phyloP scores from a whole-genome alignment of 1,140 invertebrate genomes.

The Nebria ingens region DNA sequence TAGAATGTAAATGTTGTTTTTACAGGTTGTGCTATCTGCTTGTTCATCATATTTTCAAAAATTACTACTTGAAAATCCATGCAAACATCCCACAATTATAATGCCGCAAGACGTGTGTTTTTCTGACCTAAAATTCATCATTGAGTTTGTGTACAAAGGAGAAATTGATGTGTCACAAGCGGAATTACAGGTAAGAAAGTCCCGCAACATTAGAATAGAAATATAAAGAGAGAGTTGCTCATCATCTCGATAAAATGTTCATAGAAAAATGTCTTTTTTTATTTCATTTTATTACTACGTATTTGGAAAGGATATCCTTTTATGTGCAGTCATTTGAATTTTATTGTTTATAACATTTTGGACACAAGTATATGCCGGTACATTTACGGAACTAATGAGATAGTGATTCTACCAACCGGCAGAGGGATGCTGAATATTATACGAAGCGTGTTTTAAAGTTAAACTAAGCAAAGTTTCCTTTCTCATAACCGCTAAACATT shows the following conservation, averaged over 20 bases:
- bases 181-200: slow-evolving; percentile 52
- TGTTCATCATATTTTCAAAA: slow-evolving; percentile 65
- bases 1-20: slow-evolving; percentile 29
- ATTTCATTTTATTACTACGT: slow-evolving; percentile 6
- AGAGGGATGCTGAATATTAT: too few relatives aligned
- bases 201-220: background rate
- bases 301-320: too few relatives aligned
- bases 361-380: too few relatives aligned
- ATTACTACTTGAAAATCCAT: slow-evolving; percentile 57
- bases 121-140: slow-evolving; percentile 67
- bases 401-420: too few relatives aligned
- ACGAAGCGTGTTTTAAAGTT: too few relatives aligned
- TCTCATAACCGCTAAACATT: too few relatives aligned
- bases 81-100: slow-evolving; percentile 65
- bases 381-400: too few relatives aligned
- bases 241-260: background rate
- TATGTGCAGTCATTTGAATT: too few relatives aligned
- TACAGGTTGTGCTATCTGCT: slow-evolving; percentile 59
- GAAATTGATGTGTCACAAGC: slow-evolving; percentile 71
- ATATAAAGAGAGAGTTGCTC: slow-evolving; percentile 4
- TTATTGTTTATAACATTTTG: too few relatives aligned
- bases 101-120: slow-evolving; percentile 70
- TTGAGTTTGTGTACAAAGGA: slow-evolving; percentile 73
- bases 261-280: slow-evolving; percentile 4
- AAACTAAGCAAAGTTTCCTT: too few relatives aligned